phyloP scores from a whole-genome alignment of 2,113 vertebrate species.

The Apus apus region DNA sequence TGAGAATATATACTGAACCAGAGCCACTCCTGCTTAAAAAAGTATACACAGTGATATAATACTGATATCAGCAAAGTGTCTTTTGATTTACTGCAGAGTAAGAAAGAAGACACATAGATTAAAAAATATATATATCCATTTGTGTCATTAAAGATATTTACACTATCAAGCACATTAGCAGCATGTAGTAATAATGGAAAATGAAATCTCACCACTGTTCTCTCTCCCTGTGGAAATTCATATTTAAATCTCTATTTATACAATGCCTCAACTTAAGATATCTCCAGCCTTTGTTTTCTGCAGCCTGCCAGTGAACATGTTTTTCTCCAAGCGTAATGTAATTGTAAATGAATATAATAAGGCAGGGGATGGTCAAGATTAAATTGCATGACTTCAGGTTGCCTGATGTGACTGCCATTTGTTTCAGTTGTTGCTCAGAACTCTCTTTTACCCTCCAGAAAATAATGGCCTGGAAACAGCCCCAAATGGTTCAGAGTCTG shows the following conservation, averaged over 20 bases:
- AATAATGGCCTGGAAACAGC: neutral
- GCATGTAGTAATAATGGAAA: neutral
- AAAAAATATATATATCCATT: neutral
- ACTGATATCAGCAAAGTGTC: neutral
- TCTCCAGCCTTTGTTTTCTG: neutral
- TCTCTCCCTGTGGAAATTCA: neutral
- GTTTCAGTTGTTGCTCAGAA: neutral
- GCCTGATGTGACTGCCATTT: neutral
- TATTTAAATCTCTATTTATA: conserved; percentile 4
- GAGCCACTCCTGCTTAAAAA: neutral
- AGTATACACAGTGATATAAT: neutral
- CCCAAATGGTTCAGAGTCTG: neutral
- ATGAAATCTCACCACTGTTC: neutral
- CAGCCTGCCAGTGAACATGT: neutral
- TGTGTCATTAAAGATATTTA: neutral
- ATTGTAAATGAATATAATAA: neutral
- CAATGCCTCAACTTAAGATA: neutral
- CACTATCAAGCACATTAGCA: neutral
- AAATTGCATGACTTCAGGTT: neutral
- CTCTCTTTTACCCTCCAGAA: neutral
- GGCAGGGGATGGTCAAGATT: neutral
- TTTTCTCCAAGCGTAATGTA: conserved; percentile 1
- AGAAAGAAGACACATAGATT: neutral
- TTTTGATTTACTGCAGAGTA: neutral
- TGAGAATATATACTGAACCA: neutral